Percentiles rank a stretch among this genome's conserved stretches.
phyloP scores from a whole-genome alignment of 2,113 vertebrate species.

The Eulacestoma nigropectus region DNA sequence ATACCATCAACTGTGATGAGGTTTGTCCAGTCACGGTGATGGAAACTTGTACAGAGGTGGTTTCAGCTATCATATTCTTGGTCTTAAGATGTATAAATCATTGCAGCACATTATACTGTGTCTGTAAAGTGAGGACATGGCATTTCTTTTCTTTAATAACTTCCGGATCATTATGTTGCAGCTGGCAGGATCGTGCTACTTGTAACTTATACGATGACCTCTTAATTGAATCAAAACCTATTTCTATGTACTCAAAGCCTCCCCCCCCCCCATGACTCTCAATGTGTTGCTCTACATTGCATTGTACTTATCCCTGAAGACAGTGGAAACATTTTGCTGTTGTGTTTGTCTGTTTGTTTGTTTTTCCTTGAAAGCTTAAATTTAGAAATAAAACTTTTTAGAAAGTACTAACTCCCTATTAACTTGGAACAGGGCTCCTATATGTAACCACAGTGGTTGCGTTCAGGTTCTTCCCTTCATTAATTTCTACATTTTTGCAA shows the following conservation, averaged over 20 bases:
- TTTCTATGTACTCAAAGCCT: not conserved
- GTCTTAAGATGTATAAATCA: not conserved
- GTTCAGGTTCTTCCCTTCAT: not conserved
- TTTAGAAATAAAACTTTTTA: not conserved
- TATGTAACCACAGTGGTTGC: not conserved
- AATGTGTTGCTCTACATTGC: not conserved
- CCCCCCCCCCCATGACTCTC: not conserved
- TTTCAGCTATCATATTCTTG: not conserved
- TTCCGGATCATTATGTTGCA: not conserved
- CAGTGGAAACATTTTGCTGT: not conserved
- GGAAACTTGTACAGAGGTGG: not conserved
- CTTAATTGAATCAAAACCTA: not conserved
- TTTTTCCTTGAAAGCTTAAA: not conserved
- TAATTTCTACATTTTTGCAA: not conserved
- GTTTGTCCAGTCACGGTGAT: not conserved
- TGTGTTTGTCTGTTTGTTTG: not conserved
- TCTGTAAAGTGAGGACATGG: not conserved
- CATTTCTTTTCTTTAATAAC: not conserved
- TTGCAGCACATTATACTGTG: not conserved
- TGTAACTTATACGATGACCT: not conserved
- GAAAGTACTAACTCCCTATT: not conserved
- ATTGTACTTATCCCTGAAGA: not conserved
- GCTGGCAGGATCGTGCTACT: not conserved
- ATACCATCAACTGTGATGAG: not conserved
- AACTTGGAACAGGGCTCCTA: not conserved